Base-by-base conservation (phyloP, 2,888 invertebrate species). In the Drosophila prolongata region DNA sequence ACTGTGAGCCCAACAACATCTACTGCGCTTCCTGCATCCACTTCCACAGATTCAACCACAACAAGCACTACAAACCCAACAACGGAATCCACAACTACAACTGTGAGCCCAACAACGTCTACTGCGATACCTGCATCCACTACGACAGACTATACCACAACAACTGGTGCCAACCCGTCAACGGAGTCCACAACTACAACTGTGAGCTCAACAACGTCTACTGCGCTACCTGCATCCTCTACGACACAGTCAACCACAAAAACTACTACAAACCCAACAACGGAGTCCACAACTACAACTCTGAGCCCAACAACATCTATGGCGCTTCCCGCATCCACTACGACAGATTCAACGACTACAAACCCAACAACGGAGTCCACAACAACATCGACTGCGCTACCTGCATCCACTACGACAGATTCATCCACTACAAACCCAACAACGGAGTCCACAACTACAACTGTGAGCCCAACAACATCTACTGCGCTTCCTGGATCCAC, bases 401-500 rank as follows among this genome's bases (percentile, higher is more conserved):
- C 6, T 8, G 2, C 30, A 30, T 30, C 30, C 6, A 9, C 30
- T 8, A 30, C 9, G 2, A 6, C 30, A 30, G 30, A 30, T 9
- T 30, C 30, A 6, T 2, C 6, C 8, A 30, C 30, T 24, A 24
- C 24, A 24, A 24, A 24, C 24, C 24, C 24, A 24, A 24, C 24
- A 4, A 24, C 0, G 24, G 24, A 4, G 24, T 4, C 24, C 6
- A 30, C 30, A 30, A 8, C 30, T 1, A 30, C 30, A 6, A 30
- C 8, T 30, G 30, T 8, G 2, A 11, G 11, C 35, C 35, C 35
- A 6, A 14, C 19, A 3, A 43, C 37, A 0, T 43, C 70, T 0
- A 49, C 76, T 9, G 40, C 57, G 1, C 2, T 40, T n/a, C 8
- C 61, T 1, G 59, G 35, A 2, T 19, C 59, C 5, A 16, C 59